Evolutionary conservation across 2,113 vertebrate species (phyloP).

Genomic region (Gambusia affinis): DNA sequence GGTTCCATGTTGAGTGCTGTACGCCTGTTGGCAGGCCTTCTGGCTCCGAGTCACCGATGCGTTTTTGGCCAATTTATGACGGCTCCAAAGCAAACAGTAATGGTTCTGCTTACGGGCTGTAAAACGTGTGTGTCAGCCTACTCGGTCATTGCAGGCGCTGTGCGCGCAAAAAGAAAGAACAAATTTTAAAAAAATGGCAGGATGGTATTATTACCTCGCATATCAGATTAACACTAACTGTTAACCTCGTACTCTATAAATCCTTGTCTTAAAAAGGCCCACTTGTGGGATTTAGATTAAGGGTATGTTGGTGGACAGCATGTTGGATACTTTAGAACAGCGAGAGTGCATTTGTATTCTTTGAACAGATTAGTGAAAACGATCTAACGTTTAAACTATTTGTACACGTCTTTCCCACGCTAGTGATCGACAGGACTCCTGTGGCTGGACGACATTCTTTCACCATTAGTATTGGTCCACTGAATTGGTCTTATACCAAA

Average conservation of each 20-base stretch:
- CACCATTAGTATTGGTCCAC: neutral
- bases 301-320: neutral
- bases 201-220: neutral
- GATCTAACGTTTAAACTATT: neutral
- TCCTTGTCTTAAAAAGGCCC: neutral
- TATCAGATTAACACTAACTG: neutral
- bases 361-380: neutral
- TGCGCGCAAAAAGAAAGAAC: neutral
- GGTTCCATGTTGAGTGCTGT: constrained; percentile 40
- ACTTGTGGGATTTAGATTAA: neutral
- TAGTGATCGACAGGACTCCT: neutral
- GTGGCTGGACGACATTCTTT: neutral
- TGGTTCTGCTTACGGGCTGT: constrained; percentile 42
- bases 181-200: neutral
- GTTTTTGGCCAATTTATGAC: constrained; percentile 59
- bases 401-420: neutral
- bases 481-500: neutral
- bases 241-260: neutral
- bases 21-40: constrained; percentile 57
- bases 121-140: constrained; percentile 55
- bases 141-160: constrained; percentile 20
- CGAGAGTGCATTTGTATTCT: neutral
- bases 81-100: constrained; percentile 69
- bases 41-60: constrained; percentile 34
- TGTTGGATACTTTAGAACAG: neutral